These are phyloP conservation scores for Sprattus sprattus DNA, from an alignment of 2,113 vertebrate species.

Conservation along the genomic window DNA sequence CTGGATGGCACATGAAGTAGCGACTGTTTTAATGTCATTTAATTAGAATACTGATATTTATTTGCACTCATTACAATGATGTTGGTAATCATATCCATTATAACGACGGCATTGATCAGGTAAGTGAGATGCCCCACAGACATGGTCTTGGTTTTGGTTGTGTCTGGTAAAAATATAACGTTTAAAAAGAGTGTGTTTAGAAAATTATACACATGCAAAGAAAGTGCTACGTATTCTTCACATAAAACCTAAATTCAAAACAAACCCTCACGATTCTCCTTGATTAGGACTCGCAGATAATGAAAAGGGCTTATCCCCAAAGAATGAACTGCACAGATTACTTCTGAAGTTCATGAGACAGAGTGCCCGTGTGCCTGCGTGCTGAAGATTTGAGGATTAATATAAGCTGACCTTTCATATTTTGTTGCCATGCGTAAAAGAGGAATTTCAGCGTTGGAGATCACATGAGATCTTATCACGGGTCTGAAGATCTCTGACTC, in stretches of 20 bases:
- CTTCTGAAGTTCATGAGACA: conserved; percentile 70
- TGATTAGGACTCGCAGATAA: conserved; percentile 69
- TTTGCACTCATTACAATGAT: neutral
- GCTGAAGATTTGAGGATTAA: conserved; percentile 75
- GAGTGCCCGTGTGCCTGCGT: conserved; percentile 62
- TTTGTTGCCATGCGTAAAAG: conserved; percentile 72
- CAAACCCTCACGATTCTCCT: conserved; percentile 61
- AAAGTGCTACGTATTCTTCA: too few species aligned
- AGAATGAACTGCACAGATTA: conserved; percentile 69
- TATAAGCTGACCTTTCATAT: conserved; percentile 75
- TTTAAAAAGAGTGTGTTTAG: neutral
- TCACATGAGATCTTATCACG: conserved; percentile 73
- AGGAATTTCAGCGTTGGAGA: conserved; percentile 69
- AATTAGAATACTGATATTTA: neutral
- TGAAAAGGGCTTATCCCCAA: conserved; percentile 56
- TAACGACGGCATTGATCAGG: neutral
- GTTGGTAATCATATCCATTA: neutral
- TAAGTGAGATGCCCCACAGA: neutral
- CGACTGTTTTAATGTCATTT: neutral
- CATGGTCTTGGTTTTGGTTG: neutral
- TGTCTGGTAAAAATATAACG: neutral
- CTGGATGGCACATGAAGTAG: neutral
- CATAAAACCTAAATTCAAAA: conserved; percentile 48
- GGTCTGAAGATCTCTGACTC: conserved; percentile 61
- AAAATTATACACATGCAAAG: neutral